Evolutionary conservation across 1,140 invertebrate species (phyloP), one percentile per base, ranked within the genome.

Genomic region (Drosophila hydei): DNA sequence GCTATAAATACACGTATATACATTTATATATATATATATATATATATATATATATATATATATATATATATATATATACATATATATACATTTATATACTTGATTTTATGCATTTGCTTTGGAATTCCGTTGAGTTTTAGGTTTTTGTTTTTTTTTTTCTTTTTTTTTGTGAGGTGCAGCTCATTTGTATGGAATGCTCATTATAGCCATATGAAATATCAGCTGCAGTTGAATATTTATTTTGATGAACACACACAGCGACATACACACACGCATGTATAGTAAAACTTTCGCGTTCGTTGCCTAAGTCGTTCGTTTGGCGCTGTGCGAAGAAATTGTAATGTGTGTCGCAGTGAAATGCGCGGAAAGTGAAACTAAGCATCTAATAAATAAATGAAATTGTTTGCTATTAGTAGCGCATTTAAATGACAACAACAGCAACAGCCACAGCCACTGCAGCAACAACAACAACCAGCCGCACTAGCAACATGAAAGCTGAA

Each of bases 351-450:
- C 81, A 81, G 81, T 87, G 81, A 85, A 85, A 85, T 85, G 81
- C 77, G 67, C 64, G 58, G 85, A 87, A 87, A 87, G 81, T 87
- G 81, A 87, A 87, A 87, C 81, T 87, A 77, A 75, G 25, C 65
- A 65, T 72, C 78, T 81, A 88, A 87, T 88, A 87, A 87, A 87
- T 88, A 84, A 88, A 87, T 87, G 74, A 87, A 88, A 87, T 88
- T 87, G 81, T 87, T 87, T 88, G 77, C 77, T 75, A 87, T 87
- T 88, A 85, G 74, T 63, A 80, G 61, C 80, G 80, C 81, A 85
- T 85, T 87, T 81, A 85, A 80, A 87, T 84, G 80, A 67, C 80
- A 63, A 54, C 30, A 59, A 27, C 45, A 67, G 12, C 23, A 38
- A 19, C 33, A 47, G 7, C 23, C 25, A 4, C 48, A 63, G 5